These are phyloP conservation scores for Threskiornis aethiopicus DNA, from an alignment of 2,797 vertebrate species.

Conservation along the genomic window DNA sequence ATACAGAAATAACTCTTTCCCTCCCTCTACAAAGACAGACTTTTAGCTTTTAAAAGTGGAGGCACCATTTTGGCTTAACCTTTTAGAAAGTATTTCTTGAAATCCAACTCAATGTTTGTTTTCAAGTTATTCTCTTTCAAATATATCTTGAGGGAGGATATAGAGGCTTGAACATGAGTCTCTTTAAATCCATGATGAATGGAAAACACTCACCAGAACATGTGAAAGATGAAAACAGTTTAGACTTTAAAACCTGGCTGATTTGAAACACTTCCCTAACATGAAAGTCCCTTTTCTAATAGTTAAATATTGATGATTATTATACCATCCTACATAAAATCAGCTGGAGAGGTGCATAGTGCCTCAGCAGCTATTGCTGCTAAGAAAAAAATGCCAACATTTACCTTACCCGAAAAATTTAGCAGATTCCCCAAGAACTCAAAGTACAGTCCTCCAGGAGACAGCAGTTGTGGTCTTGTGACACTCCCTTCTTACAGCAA, in stretches of 20 bases:
- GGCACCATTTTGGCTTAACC: background rate
- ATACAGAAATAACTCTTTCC: background rate
- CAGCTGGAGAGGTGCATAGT: background rate
- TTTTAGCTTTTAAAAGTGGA: background rate
- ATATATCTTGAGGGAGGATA: background rate
- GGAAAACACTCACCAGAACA: background rate
- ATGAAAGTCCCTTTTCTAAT: background rate
- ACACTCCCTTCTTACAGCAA: background rate
- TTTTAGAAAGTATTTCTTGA: background rate
- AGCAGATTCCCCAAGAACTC: background rate
- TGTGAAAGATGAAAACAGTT: background rate
- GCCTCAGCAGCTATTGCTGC: background rate
- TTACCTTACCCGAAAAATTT: background rate
- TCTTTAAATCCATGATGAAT: background rate
- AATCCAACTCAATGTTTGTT: background rate
- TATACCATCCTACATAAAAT: background rate
- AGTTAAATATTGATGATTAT: background rate
- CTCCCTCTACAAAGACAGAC: background rate
- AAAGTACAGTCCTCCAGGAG: background rate
- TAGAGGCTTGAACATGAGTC: background rate
- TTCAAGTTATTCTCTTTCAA: background rate
- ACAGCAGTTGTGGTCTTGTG: background rate
- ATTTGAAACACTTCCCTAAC: background rate
- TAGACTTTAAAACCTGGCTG: background rate
- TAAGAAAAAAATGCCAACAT: background rate